Conservation (phyloP, 1,140 invertebrate species). For the Anthonomus grandis region DNA sequence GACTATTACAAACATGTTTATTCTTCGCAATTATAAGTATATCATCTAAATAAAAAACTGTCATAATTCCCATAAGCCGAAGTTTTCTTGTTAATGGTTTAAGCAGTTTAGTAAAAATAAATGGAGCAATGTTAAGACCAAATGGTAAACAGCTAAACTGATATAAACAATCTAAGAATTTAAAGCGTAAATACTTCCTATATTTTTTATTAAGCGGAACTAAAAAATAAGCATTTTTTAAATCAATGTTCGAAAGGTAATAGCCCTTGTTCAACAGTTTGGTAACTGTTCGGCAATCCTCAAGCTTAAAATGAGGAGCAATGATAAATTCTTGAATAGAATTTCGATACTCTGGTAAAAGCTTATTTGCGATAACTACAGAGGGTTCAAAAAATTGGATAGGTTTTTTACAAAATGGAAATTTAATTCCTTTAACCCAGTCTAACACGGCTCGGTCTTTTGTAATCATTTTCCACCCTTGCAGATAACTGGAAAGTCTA, state of each 20-base stretch:
- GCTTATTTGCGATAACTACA: no score
- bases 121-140: background rate
- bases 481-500: no score
- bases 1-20: background rate
- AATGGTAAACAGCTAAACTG: background rate
- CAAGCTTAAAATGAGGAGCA: background rate
- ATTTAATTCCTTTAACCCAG: no score
- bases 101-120: constrained; percentile 1
- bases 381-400: no score
- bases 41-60: constrained; percentile 9
- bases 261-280: background rate
- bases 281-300: background rate
- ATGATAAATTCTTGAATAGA: no score
- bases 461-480: no score
- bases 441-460: no score
- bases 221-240: background rate
- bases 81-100: background rate
- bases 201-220: background rate
- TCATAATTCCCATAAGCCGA: background rate
- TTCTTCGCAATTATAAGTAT: constrained; percentile 1
- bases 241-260: background rate
- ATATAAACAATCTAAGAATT: background rate
- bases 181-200: background rate
- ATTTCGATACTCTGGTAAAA: no score
- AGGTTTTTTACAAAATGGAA: no score